phyloP scores from a whole-genome alignment of 2,797 vertebrate species.

The Aeoliscus strigatus region DNA sequence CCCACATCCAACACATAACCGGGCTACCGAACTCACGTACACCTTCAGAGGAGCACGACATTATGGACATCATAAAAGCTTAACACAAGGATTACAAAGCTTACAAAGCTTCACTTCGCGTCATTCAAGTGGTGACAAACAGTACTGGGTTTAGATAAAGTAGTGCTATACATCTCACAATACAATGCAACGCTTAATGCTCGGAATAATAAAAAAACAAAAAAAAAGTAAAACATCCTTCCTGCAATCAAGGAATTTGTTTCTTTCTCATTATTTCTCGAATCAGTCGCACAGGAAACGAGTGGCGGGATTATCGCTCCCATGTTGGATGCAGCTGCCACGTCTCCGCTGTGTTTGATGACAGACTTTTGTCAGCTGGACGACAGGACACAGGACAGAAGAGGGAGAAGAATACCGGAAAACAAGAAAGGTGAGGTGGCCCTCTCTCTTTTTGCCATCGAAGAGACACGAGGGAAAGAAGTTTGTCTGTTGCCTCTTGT shows the following conservation, averaged over 20 bases:
- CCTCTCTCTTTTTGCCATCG: conserved; percentile 36
- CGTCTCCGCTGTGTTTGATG: conserved; percentile 11
- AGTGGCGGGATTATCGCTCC: conserved; percentile 23
- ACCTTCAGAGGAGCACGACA: conserved; percentile 27
- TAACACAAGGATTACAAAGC: conserved; percentile 46
- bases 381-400: conserved; percentile 15
- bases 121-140: conserved; percentile 85
- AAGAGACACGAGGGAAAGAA: conserved; percentile 29
- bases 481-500: conserved; percentile 20
- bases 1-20: conserved; percentile 48
- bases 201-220: conserved; percentile 39
- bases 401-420: conserved; percentile 19
- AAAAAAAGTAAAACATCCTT: conserved; percentile 61
- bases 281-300: conserved; percentile 22
- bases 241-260: conserved; percentile 67
- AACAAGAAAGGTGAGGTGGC: neutral
- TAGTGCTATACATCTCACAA: conserved; percentile 77
- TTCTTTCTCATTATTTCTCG: conserved; percentile 23
- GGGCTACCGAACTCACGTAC: conserved; percentile 44
- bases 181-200: no score
- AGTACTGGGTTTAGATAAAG: conserved; percentile 80
- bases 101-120: conserved; percentile 78
- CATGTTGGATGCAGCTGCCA: conserved; percentile 30
- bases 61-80: conserved; percentile 20
- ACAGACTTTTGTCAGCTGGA: conserved; percentile 12